Evolutionary conservation across 2,888 invertebrate genomes (phyloP), one percentile per base, ranked within the genome.

Genomic region (Blomia tropicalis): DNA sequence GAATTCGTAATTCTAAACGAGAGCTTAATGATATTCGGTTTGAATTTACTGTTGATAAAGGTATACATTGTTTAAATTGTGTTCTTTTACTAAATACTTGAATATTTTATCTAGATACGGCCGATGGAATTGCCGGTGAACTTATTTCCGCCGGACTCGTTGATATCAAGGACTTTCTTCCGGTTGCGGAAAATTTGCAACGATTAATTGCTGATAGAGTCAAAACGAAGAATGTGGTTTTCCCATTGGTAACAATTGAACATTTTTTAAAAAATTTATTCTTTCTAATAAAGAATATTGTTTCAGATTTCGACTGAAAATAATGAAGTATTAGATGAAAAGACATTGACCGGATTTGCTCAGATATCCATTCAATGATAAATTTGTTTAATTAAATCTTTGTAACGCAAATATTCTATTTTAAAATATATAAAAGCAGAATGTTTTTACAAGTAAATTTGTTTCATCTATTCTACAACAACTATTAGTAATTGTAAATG

Each of bases 1-100:
- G 90, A 74, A 87, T 90, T 83, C 82, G 89, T 70, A 96, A 96
- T 77, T 79, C 84, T 47, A 83, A 83, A 66, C 80, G 85, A 62
- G 95, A 96, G 75, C 76, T 98, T 67, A 95, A 96, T 75, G 96
- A 98, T 74, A 98, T 98, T 70, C 83, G 92, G 69, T 98, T 98
- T 75, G 95, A 98, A 75, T 98, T 87, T 74, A 85, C 87, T 22
- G 82, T 83, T 30, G 90, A 89, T 23, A 85, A 64, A 68, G 68
- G 68, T 67, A 59, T n/a, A n/a, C n/a, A n/a, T n/a, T n/a, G n/a
- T n/a, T 60, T 43, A 36, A 29, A 32, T 23, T 27, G 53, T 5
- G 51, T 51, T 25, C 1, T 30, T 56, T 61, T 19, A 1, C n/a
- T 3, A 29, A 23, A 14, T 14, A 51, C 25, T 62, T 59, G 22